Evolutionary conservation across 2,113 vertebrate genomes (phyloP).

Genomic region (Nannospalax galili): DNA sequence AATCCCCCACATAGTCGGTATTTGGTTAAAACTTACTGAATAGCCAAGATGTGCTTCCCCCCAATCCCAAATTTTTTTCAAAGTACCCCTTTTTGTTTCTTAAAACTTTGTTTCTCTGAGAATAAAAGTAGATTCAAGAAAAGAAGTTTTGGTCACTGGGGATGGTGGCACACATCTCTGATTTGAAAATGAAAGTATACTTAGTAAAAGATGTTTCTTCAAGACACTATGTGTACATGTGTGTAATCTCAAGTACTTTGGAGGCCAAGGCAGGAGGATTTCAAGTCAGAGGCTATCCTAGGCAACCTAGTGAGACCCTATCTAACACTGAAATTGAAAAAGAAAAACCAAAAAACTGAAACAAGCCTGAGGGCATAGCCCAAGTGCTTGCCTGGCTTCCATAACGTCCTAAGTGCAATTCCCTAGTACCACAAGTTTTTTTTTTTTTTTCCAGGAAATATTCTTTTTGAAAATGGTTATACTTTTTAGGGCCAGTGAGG

Average conservation of each 20-base stretch:
- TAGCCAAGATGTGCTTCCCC: neutral
- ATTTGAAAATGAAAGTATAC: neutral
- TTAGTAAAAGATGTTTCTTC: neutral
- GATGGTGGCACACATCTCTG: neutral
- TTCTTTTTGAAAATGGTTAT: neutral
- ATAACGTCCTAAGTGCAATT: neutral
- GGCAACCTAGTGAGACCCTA: neutral
- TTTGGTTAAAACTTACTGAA: slow-evolving; percentile 31
- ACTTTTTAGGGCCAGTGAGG: too few species aligned
- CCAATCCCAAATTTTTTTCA: neutral
- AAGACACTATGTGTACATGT: neutral
- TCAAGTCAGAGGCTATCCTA: neutral
- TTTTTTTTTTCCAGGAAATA: neutral
- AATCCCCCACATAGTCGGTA: neutral
- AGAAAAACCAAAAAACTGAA: neutral
- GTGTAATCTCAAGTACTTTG: neutral
- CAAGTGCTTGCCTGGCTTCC: neutral
- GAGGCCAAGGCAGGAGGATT: neutral
- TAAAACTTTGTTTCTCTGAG: slow-evolving; percentile 34
- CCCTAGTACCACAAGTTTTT: neutral
- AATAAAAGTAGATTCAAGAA: slow-evolving; percentile 36
- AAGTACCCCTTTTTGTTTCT: neutral
- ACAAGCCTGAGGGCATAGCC: neutral
- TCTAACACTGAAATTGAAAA: neutral
- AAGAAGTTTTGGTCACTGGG: neutral